Conservation (phyloP, 2,797 vertebrate genomes). For the Dendrocincla fuliginosa region DNA sequence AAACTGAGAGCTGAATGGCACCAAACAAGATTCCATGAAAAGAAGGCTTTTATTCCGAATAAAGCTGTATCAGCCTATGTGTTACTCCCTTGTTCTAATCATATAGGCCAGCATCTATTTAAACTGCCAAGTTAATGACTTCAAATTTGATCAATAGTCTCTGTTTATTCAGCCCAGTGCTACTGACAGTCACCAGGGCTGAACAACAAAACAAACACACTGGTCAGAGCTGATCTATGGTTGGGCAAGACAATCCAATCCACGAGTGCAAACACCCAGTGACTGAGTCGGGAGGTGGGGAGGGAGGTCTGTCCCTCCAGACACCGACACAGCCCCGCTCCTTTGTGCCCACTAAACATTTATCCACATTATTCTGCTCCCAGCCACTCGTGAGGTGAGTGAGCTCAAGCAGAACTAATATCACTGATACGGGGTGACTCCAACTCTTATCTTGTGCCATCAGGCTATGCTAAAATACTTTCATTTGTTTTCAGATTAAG, state of each 20-base stretch:
- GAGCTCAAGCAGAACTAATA: constrained; percentile 16
- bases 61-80: constrained; percentile 69
- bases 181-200: constrained; percentile 61
- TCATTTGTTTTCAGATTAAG: not conserved
- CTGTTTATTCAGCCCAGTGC: constrained; percentile 62
- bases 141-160: constrained; percentile 70
- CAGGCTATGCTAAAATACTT: not conserved
- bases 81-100: constrained; percentile 65
- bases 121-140: constrained; percentile 66
- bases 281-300: not conserved
- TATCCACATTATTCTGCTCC: not conserved
- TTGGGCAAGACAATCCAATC: not conserved
- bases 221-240: not conserved
- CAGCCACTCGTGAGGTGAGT: not conserved
- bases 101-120: constrained; percentile 66
- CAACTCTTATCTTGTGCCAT: not conserved
- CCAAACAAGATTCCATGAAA: constrained; percentile 48
- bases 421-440: not conserved
- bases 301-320: not conserved
- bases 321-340: not conserved
- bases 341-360: not conserved
- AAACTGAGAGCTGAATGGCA: constrained; percentile 30
- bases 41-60: constrained; percentile 55
- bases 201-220: constrained; percentile 60
- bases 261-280: not conserved